Evolutionary conservation across 2,888 invertebrate species (phyloP).

Genomic region (Ectobius pallidus): DNA sequence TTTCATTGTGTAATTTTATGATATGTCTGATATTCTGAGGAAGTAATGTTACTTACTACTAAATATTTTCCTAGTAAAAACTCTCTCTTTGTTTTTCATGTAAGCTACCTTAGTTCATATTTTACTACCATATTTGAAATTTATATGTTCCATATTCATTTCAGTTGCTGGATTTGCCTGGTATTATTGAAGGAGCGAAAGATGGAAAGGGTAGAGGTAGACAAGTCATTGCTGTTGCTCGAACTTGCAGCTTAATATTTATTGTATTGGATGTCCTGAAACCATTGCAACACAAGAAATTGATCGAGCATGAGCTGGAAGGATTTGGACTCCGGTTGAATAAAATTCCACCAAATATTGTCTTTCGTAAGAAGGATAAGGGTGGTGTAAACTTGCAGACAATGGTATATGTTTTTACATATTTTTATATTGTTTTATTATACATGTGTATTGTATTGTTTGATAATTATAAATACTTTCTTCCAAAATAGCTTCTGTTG

Average conservation of each 20-base stretch:
- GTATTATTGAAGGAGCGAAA: conserved; percentile 99
- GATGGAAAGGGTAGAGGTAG: conserved; percentile 99
- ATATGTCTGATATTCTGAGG: too few relatives aligned
- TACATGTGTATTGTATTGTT: background rate
- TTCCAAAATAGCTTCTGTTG: too few relatives aligned
- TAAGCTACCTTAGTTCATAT: too few relatives aligned
- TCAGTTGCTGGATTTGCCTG: conserved; percentile 95
- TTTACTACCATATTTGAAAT: too few relatives aligned
- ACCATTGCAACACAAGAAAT: conserved; percentile 93
- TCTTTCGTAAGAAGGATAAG: conserved; percentile 96
- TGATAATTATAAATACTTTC: too few relatives aligned
- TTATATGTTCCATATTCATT: conserved; percentile 42
- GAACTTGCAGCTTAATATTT: conserved; percentile 97
- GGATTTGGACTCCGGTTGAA: conserved; percentile 97
- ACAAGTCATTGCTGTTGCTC: conserved; percentile 98
- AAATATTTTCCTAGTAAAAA: too few relatives aligned
- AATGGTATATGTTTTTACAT: conserved; percentile 65
- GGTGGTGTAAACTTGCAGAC: conserved; percentile 96
- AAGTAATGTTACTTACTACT: too few relatives aligned
- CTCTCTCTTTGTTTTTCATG: too few relatives aligned
- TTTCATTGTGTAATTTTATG: too few relatives aligned
- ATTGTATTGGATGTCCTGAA: conserved; percentile 97
- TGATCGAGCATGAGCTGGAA: conserved; percentile 97
- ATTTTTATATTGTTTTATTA: background rate
- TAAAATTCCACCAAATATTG: conserved; percentile 96